Evolutionary conservation across 2,797 vertebrate genomes (phyloP), one percentile per base, ranked within the genome.

Genomic region (Tauraco hartlaubi): DNA sequence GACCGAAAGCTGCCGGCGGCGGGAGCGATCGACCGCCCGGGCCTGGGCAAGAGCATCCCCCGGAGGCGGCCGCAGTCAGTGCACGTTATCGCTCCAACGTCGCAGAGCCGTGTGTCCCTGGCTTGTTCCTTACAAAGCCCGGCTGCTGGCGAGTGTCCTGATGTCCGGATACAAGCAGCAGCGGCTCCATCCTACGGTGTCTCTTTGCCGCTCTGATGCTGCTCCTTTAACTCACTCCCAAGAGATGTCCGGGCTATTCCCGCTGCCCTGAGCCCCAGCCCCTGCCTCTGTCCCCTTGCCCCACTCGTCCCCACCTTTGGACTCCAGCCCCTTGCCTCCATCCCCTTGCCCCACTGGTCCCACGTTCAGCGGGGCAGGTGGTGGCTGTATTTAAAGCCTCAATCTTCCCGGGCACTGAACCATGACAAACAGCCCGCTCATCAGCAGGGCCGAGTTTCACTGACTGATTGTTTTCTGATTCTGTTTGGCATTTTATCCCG

Each of bases 401-500:
- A 87, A 97, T 95, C 92, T 97, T 92, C 85, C 88, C 15, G 89
- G 72, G 92, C 78, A 44, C 33, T 85, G 93, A 96, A 92, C 66
- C 94, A 1, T 95, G 75, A 56, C 90, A 23, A 51, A 68, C 68
- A 1, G 14, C 3, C 8, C 52, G 2, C 91, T 96, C 82, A 95
- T 85, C 75, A 28, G 84, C 33, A 8, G 73, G 0, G 5, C 80
- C 1, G 55, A 83, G 64, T 56, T 64, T 80, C 85, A 71, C 94
- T 96, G 95, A 95, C 88, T 95, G 97, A 96, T 95, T 88, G 93
- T 79, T 95, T 95, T 96, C 95, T 96, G 94, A 96, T 96, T 95
- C 84, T 88, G 55, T 97, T 96, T 97, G 96, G 94, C 96, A 82
- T 90, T 90, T 96, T 96, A 96, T 94, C 79, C 95, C 48, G 84